A percentile compares a stretch with the other conserved stretches of the same genome.
Evolutionary conservation across 2,113 vertebrate genomes (phyloP).

Genomic region (Neotoma lepida): DNA sequence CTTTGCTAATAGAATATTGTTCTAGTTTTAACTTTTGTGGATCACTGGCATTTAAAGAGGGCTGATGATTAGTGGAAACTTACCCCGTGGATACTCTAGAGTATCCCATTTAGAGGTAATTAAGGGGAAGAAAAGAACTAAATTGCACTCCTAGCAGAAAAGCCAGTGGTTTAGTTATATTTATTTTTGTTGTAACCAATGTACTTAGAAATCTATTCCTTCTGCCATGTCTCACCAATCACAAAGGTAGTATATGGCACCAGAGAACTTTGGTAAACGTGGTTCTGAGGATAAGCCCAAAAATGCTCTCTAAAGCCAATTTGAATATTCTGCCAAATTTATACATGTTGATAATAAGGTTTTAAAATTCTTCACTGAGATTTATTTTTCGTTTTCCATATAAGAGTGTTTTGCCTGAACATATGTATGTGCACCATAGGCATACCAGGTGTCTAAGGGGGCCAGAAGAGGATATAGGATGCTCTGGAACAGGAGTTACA

Average conservation of each 20-base stretch:
- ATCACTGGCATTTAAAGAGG: conserved; percentile 52
- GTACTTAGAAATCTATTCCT: conserved; percentile 45
- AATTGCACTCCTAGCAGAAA: conserved; percentile 40
- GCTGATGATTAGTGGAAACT: conserved; percentile 65
- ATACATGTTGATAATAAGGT: conserved; percentile 7
- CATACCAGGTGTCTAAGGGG: background rate
- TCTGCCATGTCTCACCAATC: background rate
- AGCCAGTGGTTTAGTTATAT: conserved; percentile 50
- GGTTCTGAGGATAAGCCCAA: background rate
- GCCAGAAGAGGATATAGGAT: background rate
- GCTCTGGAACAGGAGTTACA: background rate
- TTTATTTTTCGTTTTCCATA: background rate
- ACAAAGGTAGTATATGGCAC: background rate
- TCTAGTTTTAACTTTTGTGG: conserved; percentile 64
- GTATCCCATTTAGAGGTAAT: conserved; percentile 66
- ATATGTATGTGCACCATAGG: background rate
- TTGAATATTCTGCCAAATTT: conserved; percentile 30
- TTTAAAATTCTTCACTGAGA: background rate
- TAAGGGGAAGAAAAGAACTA: conserved; percentile 66
- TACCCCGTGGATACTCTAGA: conserved; percentile 62
- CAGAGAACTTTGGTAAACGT: conserved; percentile 27
- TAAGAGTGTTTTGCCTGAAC: background rate
- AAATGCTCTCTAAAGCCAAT: conserved; percentile 4
- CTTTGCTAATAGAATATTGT: conserved; percentile 63
- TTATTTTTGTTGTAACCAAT: conserved; percentile 60